Evolutionary conservation across 2,888 invertebrate genomes (phyloP).

Genomic region (Cerceris rybyensis): DNA sequence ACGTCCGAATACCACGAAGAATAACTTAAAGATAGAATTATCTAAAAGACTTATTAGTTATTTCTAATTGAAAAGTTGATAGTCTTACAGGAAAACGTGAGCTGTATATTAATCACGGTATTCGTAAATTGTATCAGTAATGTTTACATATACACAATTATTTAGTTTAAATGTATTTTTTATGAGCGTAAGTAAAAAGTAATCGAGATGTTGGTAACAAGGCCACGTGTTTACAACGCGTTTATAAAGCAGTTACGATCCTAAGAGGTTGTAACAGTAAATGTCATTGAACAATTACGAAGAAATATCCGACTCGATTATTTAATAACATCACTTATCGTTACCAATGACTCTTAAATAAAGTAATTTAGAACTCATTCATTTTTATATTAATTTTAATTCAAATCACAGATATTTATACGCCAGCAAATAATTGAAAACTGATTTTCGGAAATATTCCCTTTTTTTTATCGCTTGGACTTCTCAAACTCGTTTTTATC

Average conservation of each 20-base stretch:
- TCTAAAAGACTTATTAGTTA: too few relatives aligned
- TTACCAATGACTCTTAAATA: conserved; percentile 30
- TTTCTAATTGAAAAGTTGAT: too few relatives aligned
- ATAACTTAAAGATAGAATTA: too few relatives aligned
- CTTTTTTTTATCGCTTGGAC: too few relatives aligned
- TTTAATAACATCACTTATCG: conserved; percentile 45
- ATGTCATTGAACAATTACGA: conserved; percentile 49
- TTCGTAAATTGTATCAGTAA: too few relatives aligned
- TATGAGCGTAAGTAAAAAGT: conserved; percentile 9
- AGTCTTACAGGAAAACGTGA: too few relatives aligned
- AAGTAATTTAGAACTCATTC: conserved; percentile 34
- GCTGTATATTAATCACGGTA: too few relatives aligned
- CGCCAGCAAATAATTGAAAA: background rate
- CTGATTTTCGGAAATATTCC: background rate
- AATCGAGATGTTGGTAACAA: conserved; percentile 35
- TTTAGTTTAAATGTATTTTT: conserved; percentile 17
- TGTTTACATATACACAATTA: conserved; percentile 5
- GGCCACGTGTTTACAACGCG: conserved; percentile 39
- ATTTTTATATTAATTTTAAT: conserved; percentile 8
- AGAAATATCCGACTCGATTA: conserved; percentile 37
- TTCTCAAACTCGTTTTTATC: too few relatives aligned
- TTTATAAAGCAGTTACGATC: conserved; percentile 46
- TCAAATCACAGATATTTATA: background rate
- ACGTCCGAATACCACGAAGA: too few relatives aligned
- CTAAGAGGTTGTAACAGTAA: conserved; percentile 45